Percentiles rank a stretch among this genome's conserved stretches.
These are phyloP conservation scores for Rattus norvegicus DNA, from an alignment of 2,113 vertebrate species.

Conservation along the genomic window GRCr8 NC_086019.1:100669501-100670000, in stretches of 20 bases:
- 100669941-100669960: neutral
- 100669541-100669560: neutral
- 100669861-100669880: neutral
- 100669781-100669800: too few species aligned
- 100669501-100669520: neutral
- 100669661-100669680: too few species aligned
- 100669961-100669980: neutral
- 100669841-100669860: neutral
- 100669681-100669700: neutral
- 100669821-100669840: neutral
- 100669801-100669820: too few species aligned
- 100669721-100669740: too few species aligned
- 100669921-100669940: neutral
- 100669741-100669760: too few species aligned
- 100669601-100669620: neutral
- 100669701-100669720: too few species aligned
- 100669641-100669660: too few species aligned
- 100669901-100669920: neutral
- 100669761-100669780: too few species aligned
- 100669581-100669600: neutral
- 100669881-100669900: neutral
- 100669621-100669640: neutral
- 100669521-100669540: neutral
- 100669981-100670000: neutral
- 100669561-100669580: accelerated